These are phyloP conservation scores for Astyanax mexicanus DNA, from an alignment of 2,797 vertebrate species.

Conservation along the genomic window DNA sequence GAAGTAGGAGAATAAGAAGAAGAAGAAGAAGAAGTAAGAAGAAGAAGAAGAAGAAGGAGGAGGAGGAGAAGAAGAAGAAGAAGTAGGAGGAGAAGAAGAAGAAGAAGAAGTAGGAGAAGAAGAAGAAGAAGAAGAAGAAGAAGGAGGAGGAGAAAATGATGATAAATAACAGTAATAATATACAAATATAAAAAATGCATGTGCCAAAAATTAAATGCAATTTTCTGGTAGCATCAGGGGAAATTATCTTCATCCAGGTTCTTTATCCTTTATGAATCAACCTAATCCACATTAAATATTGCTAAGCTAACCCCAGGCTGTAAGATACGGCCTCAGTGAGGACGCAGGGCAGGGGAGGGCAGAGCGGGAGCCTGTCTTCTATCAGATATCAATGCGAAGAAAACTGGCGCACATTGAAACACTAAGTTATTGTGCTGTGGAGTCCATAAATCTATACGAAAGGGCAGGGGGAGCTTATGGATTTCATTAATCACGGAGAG, in stretches of 20 bases:
- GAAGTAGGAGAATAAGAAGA: too few relatives aligned
- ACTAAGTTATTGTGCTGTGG: slow-evolving; percentile 72
- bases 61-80: too few relatives aligned
- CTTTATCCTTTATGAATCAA: neutral
- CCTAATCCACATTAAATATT: neutral
- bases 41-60: too few relatives aligned
- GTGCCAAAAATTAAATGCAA: too few relatives aligned
- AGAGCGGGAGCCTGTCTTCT: slow-evolving; percentile 60
- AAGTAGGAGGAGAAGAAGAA: too few relatives aligned
- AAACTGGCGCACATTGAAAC: slow-evolving; percentile 70
- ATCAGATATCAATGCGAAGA: slow-evolving; percentile 73
- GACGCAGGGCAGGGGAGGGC: slow-evolving; percentile 56
- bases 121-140: too few relatives aligned
- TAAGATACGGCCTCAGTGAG: slow-evolving; percentile 61
- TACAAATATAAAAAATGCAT: too few relatives aligned
- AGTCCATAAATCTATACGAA: slow-evolving; percentile 80
- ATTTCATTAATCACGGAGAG: slow-evolving; percentile 75
- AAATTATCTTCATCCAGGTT: neutral
- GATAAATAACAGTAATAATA: too few relatives aligned
- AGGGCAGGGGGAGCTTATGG: slow-evolving; percentile 70
- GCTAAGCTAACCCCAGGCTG: slow-evolving; percentile 37
- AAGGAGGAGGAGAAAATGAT: too few relatives aligned
- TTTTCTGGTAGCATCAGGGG: too few relatives aligned
- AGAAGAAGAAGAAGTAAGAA: too few relatives aligned
- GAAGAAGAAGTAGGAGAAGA: too few relatives aligned